phyloP scores from a whole-genome alignment of 92 coral and sea anemone species.

The Desmophyllum pertusum region DNA sequence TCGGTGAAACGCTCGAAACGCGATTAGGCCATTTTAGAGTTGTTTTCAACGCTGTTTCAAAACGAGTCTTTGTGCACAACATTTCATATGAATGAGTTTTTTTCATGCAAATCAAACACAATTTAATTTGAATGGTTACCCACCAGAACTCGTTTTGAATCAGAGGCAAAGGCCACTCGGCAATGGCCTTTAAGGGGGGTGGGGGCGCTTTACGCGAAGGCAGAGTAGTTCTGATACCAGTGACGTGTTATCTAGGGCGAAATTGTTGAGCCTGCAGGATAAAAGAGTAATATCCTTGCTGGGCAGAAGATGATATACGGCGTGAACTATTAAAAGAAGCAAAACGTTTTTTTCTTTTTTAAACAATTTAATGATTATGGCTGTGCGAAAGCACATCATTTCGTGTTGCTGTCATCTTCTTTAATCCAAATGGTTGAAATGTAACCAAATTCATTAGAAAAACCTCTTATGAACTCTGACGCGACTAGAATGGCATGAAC shows the following conservation, averaged over 20 bases:
- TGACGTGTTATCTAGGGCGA: too few relatives aligned
- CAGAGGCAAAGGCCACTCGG: too few relatives aligned
- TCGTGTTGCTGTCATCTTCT: background rate
- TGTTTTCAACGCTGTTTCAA: too few relatives aligned
- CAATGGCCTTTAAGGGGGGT: too few relatives aligned
- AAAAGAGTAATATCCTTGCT: background rate
- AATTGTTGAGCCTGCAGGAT: background rate
- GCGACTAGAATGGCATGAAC: background rate
- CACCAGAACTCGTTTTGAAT: too few relatives aligned
- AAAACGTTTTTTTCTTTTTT: background rate
- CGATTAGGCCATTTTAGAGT: too few relatives aligned
- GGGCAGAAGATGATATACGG: background rate
- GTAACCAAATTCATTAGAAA: background rate
- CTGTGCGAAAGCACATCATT: background rate
- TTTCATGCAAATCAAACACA: too few relatives aligned
- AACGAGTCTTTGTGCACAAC: too few relatives aligned
- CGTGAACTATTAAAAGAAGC: background rate
- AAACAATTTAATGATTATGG: background rate
- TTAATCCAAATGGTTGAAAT: background rate
- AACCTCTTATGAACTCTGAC: background rate
- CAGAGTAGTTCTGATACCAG: too few relatives aligned
- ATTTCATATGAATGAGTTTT: too few relatives aligned
- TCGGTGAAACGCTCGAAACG: too few relatives aligned
- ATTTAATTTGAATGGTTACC: too few relatives aligned
- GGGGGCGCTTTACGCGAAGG: background rate